A percentile compares a stretch with the other conserved stretches of the same genome.
Conservation (phyloP, 2,113 vertebrate genomes). For the Dolichallabes microphthalmus region DNA sequence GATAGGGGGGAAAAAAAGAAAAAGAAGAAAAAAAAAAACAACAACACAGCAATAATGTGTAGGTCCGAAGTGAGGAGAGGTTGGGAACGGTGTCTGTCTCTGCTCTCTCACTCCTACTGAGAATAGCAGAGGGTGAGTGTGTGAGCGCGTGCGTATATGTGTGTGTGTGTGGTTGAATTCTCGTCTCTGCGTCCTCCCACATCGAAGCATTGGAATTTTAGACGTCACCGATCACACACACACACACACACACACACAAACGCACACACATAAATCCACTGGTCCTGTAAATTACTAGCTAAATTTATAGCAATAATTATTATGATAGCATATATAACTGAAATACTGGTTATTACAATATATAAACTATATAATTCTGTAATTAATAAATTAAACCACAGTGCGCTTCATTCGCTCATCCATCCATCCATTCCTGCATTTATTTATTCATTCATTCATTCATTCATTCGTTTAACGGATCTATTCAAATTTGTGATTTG, state of each 20-base stretch:
- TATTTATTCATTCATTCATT: neutral
- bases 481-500: neutral
- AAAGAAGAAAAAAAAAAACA: neutral
- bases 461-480: neutral
- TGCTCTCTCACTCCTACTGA: conserved; percentile 64
- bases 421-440: neutral
- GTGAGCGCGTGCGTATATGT: conserved; percentile 31
- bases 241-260: neutral
- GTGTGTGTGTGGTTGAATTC: conserved; percentile 41
- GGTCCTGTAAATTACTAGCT: neutral
- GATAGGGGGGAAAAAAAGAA: neutral
- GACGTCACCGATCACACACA: conserved; percentile 51
- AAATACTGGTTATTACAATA: neutral
- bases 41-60: conserved; percentile 1
- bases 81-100: conserved; percentile 56
- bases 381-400: neutral
- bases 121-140: conserved; percentile 41
- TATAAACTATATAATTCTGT: too few species aligned
- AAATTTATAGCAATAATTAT: neutral
- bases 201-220: conserved; percentile 28
- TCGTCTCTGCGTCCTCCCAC: conserved; percentile 56
- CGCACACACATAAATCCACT: neutral
- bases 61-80: conserved; percentile 42
- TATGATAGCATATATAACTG: neutral
- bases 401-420: neutral